A percentile compares a stretch with the other conserved stretches of the same genome.
These are phyloP conservation scores for Tupiocoris notatus DNA, from an alignment of 2,888 invertebrate species.

Conservation along the genomic window DNA sequence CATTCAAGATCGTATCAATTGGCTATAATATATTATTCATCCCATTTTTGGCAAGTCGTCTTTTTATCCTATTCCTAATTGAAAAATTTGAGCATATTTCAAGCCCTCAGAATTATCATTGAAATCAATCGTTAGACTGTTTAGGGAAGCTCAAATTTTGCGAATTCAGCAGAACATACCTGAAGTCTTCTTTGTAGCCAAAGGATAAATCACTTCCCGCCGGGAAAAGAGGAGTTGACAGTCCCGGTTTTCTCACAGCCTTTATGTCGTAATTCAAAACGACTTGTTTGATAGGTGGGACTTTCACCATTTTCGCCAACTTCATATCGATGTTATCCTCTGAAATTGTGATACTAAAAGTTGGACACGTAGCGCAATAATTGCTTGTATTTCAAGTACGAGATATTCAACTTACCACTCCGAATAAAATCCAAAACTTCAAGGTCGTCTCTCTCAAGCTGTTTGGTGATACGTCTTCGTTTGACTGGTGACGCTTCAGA, in stretches of 20 bases:
- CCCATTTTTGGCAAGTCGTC: too few relatives aligned
- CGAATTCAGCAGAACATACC: background rate
- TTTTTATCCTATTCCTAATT: too few relatives aligned
- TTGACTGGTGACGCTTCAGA: background rate
- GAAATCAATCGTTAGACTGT: too few relatives aligned
- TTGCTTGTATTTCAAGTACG: background rate
- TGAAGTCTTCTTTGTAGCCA: constrained; percentile 31
- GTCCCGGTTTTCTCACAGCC: constrained; percentile 11
- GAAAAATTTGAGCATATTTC: too few relatives aligned
- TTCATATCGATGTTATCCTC: constrained; percentile 18
- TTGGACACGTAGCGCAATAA: background rate
- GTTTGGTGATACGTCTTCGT: constrained; percentile 1
- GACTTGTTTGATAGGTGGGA: background rate
- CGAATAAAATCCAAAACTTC: constrained; percentile 12
- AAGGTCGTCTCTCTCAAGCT: constrained; percentile 14
- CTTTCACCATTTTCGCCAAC: background rate
- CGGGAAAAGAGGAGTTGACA: background rate
- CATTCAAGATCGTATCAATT: too few relatives aligned
- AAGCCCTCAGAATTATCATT: too few relatives aligned
- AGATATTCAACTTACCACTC: too few relatives aligned
- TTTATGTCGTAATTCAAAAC: constrained; percentile 19
- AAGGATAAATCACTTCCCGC: background rate
- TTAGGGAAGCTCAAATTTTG: too few relatives aligned
- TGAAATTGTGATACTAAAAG: background rate
- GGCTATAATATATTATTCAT: too few relatives aligned